Conservation (phyloP, 2,797 vertebrate species). For the Arnoldichthys spilopterus region DNA sequence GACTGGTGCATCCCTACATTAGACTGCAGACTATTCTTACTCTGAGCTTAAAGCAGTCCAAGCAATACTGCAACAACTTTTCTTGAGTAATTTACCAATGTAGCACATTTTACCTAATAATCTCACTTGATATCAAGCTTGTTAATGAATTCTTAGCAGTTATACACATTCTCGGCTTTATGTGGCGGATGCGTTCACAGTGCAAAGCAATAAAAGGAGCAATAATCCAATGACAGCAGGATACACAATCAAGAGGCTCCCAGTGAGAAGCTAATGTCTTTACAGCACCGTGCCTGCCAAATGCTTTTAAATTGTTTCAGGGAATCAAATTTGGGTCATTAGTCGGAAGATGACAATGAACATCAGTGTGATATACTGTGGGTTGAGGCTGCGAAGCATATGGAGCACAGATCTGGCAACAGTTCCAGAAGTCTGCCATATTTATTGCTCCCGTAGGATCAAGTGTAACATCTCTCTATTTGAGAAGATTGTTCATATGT, state of each 20-base stretch:
- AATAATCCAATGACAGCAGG: conserved; percentile 60
- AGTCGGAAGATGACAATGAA: conserved; percentile 52
- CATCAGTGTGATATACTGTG: conserved; percentile 54
- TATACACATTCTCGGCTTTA: conserved; percentile 24
- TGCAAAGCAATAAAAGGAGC: conserved; percentile 57
- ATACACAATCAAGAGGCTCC: conserved; percentile 53
- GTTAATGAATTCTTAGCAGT: conserved; percentile 45
- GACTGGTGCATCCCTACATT: no score
- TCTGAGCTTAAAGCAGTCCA: not conserved
- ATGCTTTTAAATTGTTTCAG: conserved; percentile 56
- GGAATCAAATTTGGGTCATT: conserved; percentile 60
- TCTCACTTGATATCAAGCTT: conserved; percentile 22
- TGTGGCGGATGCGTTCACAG: conserved; percentile 39
- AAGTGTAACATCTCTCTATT: conserved; percentile 12
- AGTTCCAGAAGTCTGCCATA: conserved; percentile 35
- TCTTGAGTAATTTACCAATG: conserved; percentile 7
- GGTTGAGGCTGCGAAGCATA: conserved; percentile 29
- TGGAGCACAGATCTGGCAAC: conserved; percentile 30
- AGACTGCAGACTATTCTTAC: not conserved
- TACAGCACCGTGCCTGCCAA: conserved; percentile 59
- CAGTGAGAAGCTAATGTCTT: conserved; percentile 63
- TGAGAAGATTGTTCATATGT: conserved; percentile 2
- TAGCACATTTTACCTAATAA: conserved; percentile 29
- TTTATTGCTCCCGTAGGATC: conserved; percentile 43
- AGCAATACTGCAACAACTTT: not conserved